These are phyloP conservation scores for Pycnomerus fuliginosus DNA, from an alignment of 2,888 invertebrate genomes.

Conservation along the genomic window DNA sequence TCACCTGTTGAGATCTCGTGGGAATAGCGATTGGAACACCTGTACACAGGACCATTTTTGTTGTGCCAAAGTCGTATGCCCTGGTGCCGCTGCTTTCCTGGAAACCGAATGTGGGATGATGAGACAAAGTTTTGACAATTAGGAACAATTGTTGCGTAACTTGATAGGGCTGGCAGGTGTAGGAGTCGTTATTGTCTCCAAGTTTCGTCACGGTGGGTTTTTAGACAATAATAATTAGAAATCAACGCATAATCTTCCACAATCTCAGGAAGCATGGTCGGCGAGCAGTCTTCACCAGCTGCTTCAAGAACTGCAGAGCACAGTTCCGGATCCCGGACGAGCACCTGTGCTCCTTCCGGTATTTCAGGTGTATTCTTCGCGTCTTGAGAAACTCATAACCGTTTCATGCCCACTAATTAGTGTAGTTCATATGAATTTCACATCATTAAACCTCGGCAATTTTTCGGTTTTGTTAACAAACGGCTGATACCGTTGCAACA, in stretches of 20 bases:
- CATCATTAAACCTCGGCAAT: too few species aligned
- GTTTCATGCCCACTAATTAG: too few species aligned
- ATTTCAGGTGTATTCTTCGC: slow-evolving; percentile 35
- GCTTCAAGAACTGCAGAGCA: slow-evolving; percentile 45
- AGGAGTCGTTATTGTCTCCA: too few species aligned
- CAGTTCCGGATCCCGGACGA: slow-evolving; percentile 45
- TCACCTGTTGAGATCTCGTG: slow-evolving; percentile 36
- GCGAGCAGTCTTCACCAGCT: slow-evolving; percentile 42
- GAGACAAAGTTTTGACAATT: too few species aligned
- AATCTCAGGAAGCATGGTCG: slow-evolving; percentile 50
- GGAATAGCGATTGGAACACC: slow-evolving; percentile 29
- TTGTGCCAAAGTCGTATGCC: slow-evolving; percentile 6
- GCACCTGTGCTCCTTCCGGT: slow-evolving; percentile 48
- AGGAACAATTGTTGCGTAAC: too few species aligned
- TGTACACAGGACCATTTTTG: slow-evolving; percentile 23
- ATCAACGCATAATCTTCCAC: slow-evolving; percentile 43
- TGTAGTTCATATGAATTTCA: too few species aligned
- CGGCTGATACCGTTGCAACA: too few species aligned
- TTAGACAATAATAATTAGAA: too few species aligned
- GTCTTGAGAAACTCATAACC: slow-evolving; percentile 29
- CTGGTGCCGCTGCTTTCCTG: background rate
- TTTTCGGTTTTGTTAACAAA: too few species aligned
- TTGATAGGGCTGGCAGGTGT: too few species aligned
- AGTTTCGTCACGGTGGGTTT: too few species aligned
- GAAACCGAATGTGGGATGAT: too few species aligned